Evolutionary conservation across 2,113 vertebrate genomes (phyloP).

Genomic region (Noctilio leporinus): DNA sequence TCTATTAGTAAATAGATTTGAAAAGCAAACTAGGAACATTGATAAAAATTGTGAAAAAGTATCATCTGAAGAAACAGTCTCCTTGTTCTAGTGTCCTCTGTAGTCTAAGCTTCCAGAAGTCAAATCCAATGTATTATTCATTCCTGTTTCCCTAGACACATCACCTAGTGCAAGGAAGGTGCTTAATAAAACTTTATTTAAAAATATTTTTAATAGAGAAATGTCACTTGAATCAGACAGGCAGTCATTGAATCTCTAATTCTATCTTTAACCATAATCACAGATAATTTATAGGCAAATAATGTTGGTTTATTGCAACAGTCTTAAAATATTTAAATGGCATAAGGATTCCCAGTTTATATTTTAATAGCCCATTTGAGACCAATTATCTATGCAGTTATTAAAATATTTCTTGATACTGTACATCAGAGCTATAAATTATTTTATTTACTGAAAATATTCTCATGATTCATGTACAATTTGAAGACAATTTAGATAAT

Average conservation of each 20-base stretch:
- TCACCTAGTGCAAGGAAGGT: not conserved
- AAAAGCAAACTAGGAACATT: not conserved
- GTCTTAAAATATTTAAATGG: not conserved
- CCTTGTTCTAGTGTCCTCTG: not conserved
- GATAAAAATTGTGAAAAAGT: not conserved
- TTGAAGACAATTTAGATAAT: not conserved
- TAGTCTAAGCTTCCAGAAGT: not conserved
- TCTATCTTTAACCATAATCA: not conserved
- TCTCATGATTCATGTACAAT: not conserved
- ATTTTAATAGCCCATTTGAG: not conserved
- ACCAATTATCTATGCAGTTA: not conserved
- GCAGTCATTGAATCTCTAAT: not conserved
- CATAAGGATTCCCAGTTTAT: not conserved
- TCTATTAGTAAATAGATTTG: not conserved
- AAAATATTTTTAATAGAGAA: slow-evolving; percentile 5
- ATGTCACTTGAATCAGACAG: not conserved
- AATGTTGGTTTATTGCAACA: not conserved
- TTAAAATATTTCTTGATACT: not conserved
- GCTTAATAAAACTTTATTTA: not conserved
- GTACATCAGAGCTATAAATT: not conserved
- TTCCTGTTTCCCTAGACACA: not conserved
- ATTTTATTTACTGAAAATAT: not conserved
- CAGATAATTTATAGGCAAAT: not conserved
- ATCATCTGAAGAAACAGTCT: not conserved
- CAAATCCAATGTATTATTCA: not conserved